Evolutionary conservation across 2,797 vertebrate genomes (phyloP).

Genomic region (Anabacerthia variegaticeps): DNA sequence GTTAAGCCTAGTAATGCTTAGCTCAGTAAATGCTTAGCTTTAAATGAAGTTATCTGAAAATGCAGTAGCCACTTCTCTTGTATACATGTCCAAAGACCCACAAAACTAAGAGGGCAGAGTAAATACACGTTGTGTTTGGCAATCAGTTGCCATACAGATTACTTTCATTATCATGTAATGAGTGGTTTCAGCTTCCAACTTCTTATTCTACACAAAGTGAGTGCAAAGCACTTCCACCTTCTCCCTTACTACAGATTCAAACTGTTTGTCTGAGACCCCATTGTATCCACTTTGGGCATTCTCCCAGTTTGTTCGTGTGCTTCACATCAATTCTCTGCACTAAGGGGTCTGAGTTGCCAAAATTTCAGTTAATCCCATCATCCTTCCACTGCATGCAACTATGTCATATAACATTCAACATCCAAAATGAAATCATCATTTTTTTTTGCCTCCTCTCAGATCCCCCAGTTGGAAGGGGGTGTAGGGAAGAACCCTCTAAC

Average conservation of each 20-base stretch:
- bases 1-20: neutral
- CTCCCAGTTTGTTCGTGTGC: neutral
- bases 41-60: neutral
- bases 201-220: neutral
- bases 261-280: neutral
- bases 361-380: neutral
- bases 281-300: neutral
- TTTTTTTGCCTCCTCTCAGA: neutral
- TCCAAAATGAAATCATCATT: neutral
- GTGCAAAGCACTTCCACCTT: neutral
- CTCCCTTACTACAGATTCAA: neutral
- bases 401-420: neutral
- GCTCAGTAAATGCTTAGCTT: neutral
- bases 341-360: neutral
- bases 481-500: neutral
- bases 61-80: neutral
- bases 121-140: neutral
- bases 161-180: neutral
- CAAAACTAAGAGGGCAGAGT: neutral
- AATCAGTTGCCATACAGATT: neutral
- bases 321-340: neutral
- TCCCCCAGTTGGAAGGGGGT: neutral
- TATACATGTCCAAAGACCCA: neutral
- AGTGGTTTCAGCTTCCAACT: neutral
- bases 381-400: neutral